These are phyloP conservation scores for Momotus momota DNA, from an alignment of 2,797 vertebrate species.

Conservation along the genomic window DNA sequence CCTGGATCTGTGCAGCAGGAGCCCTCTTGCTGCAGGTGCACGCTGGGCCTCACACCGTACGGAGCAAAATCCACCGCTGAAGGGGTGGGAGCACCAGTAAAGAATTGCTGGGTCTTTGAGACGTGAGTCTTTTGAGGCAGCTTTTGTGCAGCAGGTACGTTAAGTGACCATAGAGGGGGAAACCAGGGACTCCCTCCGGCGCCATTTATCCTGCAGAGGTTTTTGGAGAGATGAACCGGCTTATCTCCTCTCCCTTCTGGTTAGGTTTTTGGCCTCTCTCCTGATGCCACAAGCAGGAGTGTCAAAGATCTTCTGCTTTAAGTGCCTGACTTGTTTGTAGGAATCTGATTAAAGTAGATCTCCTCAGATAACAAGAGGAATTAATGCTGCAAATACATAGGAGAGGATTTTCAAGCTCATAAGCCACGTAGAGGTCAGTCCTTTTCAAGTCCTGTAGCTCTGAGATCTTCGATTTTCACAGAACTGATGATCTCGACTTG, in stretches of 20 bases:
- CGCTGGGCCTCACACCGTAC: neutral
- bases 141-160: neutral
- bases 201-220: neutral
- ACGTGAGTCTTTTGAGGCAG: neutral
- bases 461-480: neutral
- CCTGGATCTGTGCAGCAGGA: neutral
- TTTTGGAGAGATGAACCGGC: neutral
- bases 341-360: constrained; percentile 73
- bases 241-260: neutral
- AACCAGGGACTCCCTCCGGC: neutral
- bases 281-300: neutral
- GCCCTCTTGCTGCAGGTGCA: neutral
- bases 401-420: constrained; percentile 52
- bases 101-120: neutral
- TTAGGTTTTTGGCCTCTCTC: neutral
- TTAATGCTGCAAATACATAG: constrained; percentile 64
- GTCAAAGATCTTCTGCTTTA: constrained; percentile 43
- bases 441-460: neutral
- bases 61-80: neutral
- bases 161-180: neutral
- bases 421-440: constrained; percentile 26
- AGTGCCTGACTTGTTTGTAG: constrained; percentile 54
- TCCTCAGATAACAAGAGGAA: constrained; percentile 59
- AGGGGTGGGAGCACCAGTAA: neutral
- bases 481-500: neutral